Evolutionary conservation across 2,113 vertebrate species (phyloP), one percentile per base, ranked within the genome.

Genomic region (Eurypyga helias): DNA sequence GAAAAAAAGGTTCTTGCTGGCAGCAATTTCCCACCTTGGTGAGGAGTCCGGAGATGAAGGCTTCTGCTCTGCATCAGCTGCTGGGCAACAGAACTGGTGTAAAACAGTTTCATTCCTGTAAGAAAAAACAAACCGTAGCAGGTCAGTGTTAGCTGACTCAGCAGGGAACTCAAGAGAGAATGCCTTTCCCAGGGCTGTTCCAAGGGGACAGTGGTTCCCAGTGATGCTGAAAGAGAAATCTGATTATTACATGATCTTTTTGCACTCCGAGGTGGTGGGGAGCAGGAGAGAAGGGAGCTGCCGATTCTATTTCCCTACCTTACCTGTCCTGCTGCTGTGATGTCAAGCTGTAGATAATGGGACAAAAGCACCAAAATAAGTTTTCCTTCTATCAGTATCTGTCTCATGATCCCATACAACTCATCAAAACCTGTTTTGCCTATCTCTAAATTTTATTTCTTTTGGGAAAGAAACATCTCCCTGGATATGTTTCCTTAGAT

Each of bases 41-140:
- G 98, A 97, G 64, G 97, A 97, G 93, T 98, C 98, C 0, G 97
- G 93, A 94, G 97, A 97, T 58, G 98, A 93, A 25, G 98, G 97
- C 93, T 99, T 99, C 96, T 99, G 99, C 88, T 99, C 98, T 28
- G 99, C 97, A 14, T 99, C 99, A 10, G 99, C 99, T 21, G 99
- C 99, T 10, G 99, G 99, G 96, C 99, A 99, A 97, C 99, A 99
- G 97, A 99, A 99, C 97, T 99, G 99, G 97, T 99, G 99, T 96
- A 99, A 98, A 97, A 99, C 99, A 5, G 98, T 99, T 98, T 99
- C 99, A 96, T 99, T 99, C 98, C 99, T 99, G 98, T 34, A 96
- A 97, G 60, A 97, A 79, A 97, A 95, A 83, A 94, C 48, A 98
- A 92, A 93, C 3, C 61, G 8, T 23, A 70, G 46, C n/a, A 82